Percentiles rank a stretch among this genome's conserved stretches.
Evolutionary conservation across 2,888 invertebrate species (phyloP).

Genomic region (Cerastoderma edule): DNA sequence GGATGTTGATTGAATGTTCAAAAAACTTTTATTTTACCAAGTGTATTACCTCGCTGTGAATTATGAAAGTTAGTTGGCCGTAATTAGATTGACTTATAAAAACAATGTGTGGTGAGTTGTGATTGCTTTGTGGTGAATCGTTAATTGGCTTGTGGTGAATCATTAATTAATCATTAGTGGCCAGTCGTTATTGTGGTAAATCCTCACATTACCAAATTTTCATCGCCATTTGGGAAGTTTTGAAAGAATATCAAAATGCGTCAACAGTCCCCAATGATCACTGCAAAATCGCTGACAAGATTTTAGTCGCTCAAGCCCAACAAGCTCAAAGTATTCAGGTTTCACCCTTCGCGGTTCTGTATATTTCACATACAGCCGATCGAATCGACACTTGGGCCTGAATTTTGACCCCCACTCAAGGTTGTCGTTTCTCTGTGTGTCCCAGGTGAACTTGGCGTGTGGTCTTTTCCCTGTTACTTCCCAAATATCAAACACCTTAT

Average conservation of each 20-base stretch:
- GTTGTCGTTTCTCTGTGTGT: constrained; percentile 86
- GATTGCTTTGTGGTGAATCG: neutral
- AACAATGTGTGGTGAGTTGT: neutral
- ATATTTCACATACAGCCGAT: constrained; percentile 85
- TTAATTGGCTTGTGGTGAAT: neutral
- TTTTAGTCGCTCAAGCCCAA: constrained; percentile 85
- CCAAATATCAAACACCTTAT: constrained; percentile 85
- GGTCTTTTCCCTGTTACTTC: constrained; percentile 85
- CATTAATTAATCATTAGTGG: neutral
- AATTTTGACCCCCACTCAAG: constrained; percentile 80
- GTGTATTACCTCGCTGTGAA: too few relatives aligned
- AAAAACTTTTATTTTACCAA: too few relatives aligned
- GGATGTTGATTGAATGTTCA: too few relatives aligned
- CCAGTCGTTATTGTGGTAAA: neutral
- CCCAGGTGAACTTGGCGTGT: constrained; percentile 86
- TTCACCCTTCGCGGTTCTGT: constrained; percentile 72
- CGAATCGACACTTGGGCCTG: constrained; percentile 85
- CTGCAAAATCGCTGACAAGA: constrained; percentile 85
- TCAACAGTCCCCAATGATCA: constrained; percentile 86
- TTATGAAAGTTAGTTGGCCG: too few relatives aligned
- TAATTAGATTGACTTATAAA: neutral
- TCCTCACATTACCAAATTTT: neutral
- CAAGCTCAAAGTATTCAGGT: constrained; percentile 85
- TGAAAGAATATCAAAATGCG: constrained; percentile 76
- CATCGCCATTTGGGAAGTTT: constrained; percentile 38